Evolutionary conservation across 2,888 invertebrate genomes (phyloP).

Genomic region (Papilio gigon): DNA sequence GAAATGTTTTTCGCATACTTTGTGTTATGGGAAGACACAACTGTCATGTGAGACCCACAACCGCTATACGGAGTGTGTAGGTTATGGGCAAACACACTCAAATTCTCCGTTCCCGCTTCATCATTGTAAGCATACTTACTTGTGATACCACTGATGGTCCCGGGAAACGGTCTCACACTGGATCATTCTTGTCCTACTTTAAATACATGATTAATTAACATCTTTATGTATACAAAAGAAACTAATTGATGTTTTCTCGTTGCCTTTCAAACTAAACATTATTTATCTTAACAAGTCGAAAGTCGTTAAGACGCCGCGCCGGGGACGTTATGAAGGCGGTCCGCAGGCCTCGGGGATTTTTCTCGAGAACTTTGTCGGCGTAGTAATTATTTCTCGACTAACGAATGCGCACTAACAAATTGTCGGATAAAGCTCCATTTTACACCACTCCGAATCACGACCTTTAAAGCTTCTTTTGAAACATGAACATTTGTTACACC

Average conservation of each 20-base stretch:
- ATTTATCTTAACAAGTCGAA: conserved; percentile 17
- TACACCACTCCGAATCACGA: conserved; percentile 7
- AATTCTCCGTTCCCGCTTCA: too few relatives aligned
- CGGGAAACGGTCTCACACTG: too few relatives aligned
- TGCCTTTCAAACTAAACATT: conserved; percentile 3
- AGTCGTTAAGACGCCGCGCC: conserved; percentile 15
- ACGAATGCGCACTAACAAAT: conserved; percentile 24
- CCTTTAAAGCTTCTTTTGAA: background rate
- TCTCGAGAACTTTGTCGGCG: conserved; percentile 22
- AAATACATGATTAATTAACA: conserved; percentile 3
- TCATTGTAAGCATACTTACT: too few relatives aligned
- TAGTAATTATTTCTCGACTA: conserved; percentile 36
- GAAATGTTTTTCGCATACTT: too few relatives aligned
- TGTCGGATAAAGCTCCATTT: conserved; percentile 23
- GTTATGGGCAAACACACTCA: too few relatives aligned
- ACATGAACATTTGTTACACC: background rate
- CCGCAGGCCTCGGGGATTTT: conserved; percentile 13
- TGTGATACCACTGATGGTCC: too few relatives aligned
- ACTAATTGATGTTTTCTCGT: conserved; percentile 2
- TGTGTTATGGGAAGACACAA: too few relatives aligned
- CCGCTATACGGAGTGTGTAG: too few relatives aligned
- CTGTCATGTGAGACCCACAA: too few relatives aligned
- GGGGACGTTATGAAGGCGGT: background rate
- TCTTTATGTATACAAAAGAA: background rate
- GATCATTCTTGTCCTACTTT: conserved; percentile 7